Base-by-base conservation (phyloP, 2,888 invertebrate genomes). In the Pristionchus mayeri region DNA sequence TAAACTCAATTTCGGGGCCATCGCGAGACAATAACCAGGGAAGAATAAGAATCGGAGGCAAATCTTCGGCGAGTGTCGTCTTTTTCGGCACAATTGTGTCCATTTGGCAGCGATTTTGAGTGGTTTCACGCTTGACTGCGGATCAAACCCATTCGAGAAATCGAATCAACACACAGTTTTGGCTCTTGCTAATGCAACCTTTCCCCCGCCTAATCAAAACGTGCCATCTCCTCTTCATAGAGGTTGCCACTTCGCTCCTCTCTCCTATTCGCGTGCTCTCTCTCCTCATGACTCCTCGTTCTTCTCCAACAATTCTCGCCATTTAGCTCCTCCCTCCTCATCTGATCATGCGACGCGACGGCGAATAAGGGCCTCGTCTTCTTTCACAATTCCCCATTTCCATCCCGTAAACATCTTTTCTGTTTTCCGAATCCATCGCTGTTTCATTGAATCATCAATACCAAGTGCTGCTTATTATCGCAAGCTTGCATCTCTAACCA, bases 1-100 rank as follows among this genome's bases (percentile, higher is more conserved):
- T 71, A 71, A 71, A 71, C 71, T 71, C 71, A 71, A 71, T 71
- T 71, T 71, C n/a, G 30, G 63, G 71, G 40, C 44, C 40, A 71
- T 63, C 63, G 44, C 44, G 44, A 21, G 54, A 71, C 71, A 71
- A 71, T 71, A 71, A 71, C 37, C 71, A 71, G 40, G 40, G 71
- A 34, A 71, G 30, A 18, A 71, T 37, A n/a, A 71, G 71, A 40
- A 71, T 9, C 0, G 44, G 40, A 7, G n/a, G n/a, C n/a, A n/a
- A 40, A 71, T 44, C 24, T 71, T 44, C 40, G 40, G 54, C 2
- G 21, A 0, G 54, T 9, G 9, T 54, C 54, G n/a, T 9, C 21
- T 54, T 9, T 54, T 16, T 16, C 13, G 13, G 21, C 11, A 18
- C 24, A 71, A n/a, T 71, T 44, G 40, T n/a, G 13, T 54, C 30